Base-by-base conservation (phyloP, 2,888 invertebrate species). In the Dolomedes plantarius region DNA sequence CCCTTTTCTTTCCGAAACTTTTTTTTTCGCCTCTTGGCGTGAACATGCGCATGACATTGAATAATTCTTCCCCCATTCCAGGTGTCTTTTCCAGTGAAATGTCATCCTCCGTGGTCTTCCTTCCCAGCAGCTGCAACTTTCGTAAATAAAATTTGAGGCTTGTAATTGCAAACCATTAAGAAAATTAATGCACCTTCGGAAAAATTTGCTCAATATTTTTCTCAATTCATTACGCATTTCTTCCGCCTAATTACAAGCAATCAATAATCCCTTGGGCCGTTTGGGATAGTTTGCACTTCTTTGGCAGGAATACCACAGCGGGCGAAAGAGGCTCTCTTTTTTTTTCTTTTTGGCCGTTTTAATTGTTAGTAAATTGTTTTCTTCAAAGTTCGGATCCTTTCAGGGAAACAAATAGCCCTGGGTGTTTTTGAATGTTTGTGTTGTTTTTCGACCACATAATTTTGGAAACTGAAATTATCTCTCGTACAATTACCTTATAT, bases 191-290 rank as follows among this genome's bases (percentile, higher is more conserved):
- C 56, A 16, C 56, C 23, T 56, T 56, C 56, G 19, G 19, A 56
- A 56, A 56, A 56, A 56, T 56, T 23, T 56, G 56, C 23, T 19
- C 23, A 5, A 23, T 2, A 56, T 56, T 56, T 56, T 56, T 56
- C 56, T 2, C 56, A 56, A 23, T 56, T 56, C 56, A 56, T 56
- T 56, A 56, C 5, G 56, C 56, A 56, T 56, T 56, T 56, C 56
- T 56, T 56, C 56, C 56, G 23, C 56, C 56, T 56, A 56, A 56
- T 56, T 56, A 23, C 56, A 23, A 2, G 56, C 56, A 19, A 56
- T 56, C 56, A 2, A 56, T 56, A 56, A 56, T 56, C 2, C 56
- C 56, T 23, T 3, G 23, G 56, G 56, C 56, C 16, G 23, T 56
- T n/a, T 23, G 23, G 19, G 23, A n/a, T n/a, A n/a, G n/a, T 3